These are phyloP conservation scores for Lophochroa leadbeateri DNA, from an alignment of 2,113 vertebrate species.

Conservation along the genomic window DNA sequence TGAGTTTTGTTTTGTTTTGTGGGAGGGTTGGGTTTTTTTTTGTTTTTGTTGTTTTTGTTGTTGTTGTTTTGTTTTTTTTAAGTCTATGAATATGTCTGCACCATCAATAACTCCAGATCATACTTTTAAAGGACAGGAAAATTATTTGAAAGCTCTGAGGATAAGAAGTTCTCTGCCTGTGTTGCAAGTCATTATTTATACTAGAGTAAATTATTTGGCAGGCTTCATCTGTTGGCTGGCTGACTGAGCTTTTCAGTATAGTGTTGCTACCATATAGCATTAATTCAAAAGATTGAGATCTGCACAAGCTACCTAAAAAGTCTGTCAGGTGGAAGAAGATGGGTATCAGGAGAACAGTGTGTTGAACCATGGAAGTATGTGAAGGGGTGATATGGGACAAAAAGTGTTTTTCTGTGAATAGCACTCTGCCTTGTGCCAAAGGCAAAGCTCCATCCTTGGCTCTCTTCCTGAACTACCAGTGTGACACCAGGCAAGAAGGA, in stretches of 20 bases:
- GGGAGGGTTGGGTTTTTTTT: no score
- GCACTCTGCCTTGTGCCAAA: background rate
- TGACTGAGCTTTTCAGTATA: background rate
- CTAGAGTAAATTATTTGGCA: background rate
- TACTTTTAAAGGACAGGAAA: background rate
- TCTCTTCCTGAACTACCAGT: background rate
- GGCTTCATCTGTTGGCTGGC: background rate
- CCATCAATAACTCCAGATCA: background rate
- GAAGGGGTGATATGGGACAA: background rate
- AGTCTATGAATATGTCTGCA: background rate
- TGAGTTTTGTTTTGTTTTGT: background rate
- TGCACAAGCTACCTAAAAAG: background rate
- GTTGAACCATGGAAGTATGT: background rate
- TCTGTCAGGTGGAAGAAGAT: background rate
- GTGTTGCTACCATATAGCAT: background rate
- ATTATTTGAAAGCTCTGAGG: background rate
- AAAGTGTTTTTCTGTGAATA: background rate
- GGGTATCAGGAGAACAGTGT: background rate
- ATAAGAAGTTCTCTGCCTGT: background rate
- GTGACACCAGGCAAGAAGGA: background rate
- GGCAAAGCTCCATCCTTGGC: background rate
- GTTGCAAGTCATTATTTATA: background rate
- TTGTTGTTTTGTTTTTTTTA: background rate
- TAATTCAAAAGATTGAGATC: background rate
- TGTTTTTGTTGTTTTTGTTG: background rate